These are phyloP conservation scores for Lycodopsis pacificus DNA, from an alignment of 2,797 vertebrate species.

Conservation along the genomic window DNA sequence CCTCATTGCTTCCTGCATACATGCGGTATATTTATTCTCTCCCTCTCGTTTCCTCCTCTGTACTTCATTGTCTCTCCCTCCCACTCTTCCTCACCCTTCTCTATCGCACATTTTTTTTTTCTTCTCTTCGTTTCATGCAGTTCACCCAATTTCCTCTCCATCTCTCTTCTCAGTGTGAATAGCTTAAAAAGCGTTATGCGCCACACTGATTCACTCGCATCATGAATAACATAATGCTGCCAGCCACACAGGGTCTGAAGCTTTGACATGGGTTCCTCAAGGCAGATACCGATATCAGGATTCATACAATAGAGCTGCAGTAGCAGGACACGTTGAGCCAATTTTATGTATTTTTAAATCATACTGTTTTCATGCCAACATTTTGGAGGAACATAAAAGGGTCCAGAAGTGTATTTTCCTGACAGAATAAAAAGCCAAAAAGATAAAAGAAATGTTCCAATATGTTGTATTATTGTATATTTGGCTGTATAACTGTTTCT, in stretches of 20 bases:
- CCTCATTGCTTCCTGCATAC: conserved; percentile 66
- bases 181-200: conserved; percentile 77
- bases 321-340: conserved; percentile 26
- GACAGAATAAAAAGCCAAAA: neutral
- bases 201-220: conserved; percentile 71
- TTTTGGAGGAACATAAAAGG: neutral
- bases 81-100: conserved; percentile 64
- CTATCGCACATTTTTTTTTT: conserved; percentile 42
- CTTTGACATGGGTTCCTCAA: conserved; percentile 53
- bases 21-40: conserved; percentile 56
- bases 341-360: conserved; percentile 39
- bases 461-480: neutral
- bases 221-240: conserved; percentile 70
- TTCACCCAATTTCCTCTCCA: conserved; percentile 74
- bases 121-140: conserved; percentile 56
- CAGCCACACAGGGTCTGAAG: conserved; percentile 61
- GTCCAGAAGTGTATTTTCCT: neutral
- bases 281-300: conserved; percentile 43
- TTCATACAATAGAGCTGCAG: conserved; percentile 48
- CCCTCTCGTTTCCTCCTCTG: conserved; percentile 52
- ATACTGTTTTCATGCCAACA: conserved; percentile 24
- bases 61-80: conserved; percentile 61
- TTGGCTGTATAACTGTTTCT: neutral
- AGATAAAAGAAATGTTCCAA: neutral
- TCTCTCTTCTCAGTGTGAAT: conserved; percentile 74